Conservation (phyloP, 2,113 vertebrate genomes). For the Bagarius yarrelli region DNA sequence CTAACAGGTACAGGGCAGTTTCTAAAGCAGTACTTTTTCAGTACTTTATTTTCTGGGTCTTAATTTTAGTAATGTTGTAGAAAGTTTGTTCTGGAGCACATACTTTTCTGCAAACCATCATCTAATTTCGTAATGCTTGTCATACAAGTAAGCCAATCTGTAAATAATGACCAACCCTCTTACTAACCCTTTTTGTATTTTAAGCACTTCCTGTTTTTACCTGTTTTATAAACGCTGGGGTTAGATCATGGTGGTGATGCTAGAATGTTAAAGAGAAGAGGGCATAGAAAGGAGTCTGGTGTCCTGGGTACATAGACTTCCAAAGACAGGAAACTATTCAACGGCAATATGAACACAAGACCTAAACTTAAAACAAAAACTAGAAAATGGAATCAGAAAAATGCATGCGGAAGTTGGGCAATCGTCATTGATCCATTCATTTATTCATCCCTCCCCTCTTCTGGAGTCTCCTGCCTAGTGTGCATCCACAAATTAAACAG, state of each 20-base stretch:
- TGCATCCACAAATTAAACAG: slow-evolving; percentile 55
- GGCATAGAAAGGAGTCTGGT: slow-evolving; percentile 42
- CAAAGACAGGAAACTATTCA: slow-evolving; percentile 42
- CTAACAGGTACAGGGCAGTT: background rate
- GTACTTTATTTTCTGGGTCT: background rate
- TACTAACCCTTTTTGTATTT: background rate
- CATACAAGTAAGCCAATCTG: background rate
- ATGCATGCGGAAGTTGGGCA: background rate
- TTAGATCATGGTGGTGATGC: background rate
- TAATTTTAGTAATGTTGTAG: background rate
- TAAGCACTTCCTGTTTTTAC: background rate
- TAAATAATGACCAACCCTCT: background rate
- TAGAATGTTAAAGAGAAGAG: background rate
- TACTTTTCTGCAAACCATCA: background rate
- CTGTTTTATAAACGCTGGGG: background rate
- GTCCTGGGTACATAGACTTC: slow-evolving; percentile 42
- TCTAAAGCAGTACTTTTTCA: background rate
- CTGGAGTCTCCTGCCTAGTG: slow-evolving; percentile 33
- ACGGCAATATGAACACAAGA: background rate
- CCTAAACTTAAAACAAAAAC: slow-evolving; percentile 21
- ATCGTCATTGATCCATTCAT: slow-evolving; percentile 47
- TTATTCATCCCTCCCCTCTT: slow-evolving; percentile 32
- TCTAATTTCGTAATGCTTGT: background rate
- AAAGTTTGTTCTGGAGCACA: background rate
- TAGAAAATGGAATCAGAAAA: slow-evolving; percentile 45